phyloP scores from a whole-genome alignment of 2,797 vertebrate genomes.

The Eospalax fontanierii region DNA sequence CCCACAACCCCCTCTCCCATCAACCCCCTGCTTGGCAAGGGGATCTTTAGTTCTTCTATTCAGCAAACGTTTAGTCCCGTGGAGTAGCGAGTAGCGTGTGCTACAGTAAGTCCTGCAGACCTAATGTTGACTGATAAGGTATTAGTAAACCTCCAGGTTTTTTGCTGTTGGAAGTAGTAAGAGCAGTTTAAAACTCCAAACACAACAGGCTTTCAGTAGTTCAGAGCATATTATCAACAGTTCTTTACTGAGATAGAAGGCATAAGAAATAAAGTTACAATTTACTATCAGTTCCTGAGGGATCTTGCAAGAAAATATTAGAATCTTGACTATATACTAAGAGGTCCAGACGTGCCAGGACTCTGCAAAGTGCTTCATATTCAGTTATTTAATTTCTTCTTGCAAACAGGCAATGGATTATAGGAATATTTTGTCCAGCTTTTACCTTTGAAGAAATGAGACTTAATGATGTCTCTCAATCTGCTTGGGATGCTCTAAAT shows the following conservation, averaged over 20 bases:
- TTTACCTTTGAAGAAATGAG: background rate
- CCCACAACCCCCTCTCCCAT: no score
- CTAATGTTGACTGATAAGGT: background rate
- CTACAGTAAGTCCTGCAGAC: background rate
- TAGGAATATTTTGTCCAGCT: background rate
- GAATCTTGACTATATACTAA: background rate
- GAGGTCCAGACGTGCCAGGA: background rate
- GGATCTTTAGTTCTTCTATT: background rate
- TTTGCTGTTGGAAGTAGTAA: background rate
- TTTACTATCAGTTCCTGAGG: background rate
- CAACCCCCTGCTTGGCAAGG: background rate
- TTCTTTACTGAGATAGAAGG: background rate
- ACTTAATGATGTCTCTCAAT: background rate
- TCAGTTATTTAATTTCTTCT: background rate
- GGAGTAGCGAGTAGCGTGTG: background rate
- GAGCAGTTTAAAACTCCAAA: background rate
- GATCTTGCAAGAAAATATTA: background rate
- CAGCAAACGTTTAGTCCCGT: background rate
- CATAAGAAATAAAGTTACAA: background rate
- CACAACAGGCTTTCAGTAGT: background rate
- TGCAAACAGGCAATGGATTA: background rate
- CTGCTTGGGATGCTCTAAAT: background rate
- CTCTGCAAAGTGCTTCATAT: background rate
- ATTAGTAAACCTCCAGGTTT: background rate
- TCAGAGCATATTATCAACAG: background rate